Base-by-base conservation (phyloP, 2,888 invertebrate species). In the Drosophila testacea region DNA sequence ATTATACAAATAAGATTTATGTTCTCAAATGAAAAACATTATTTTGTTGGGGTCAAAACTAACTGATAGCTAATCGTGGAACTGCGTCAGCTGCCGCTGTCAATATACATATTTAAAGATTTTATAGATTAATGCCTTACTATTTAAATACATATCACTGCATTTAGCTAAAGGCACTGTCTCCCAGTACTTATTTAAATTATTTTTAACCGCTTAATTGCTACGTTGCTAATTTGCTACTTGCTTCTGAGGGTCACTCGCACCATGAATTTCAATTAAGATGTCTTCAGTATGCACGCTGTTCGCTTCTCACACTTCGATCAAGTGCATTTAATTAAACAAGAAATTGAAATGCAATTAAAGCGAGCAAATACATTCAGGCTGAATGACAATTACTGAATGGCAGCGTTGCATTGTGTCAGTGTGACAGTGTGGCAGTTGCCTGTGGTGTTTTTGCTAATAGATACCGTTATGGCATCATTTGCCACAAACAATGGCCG, bases 311-410 rank as follows among this genome's bases (percentile, higher is more conserved):
- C 32, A 10, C 47, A 62, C 38, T 46, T 41, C 32, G 36, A 66
- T 60, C 28, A 60, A 51, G 27, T 66, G 68, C 66, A 60, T 86
- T 68, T 77, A 77, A 88, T 88, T 86, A 83, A 86, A 68, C 69
- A 69, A 55, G 67, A 70, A 68, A 81, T 77, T 52, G 71, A 89
- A 84, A 77, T 77, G 80, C 83, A 85, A 89, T 88, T 77, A 85
- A 77, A 69, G 56, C 69, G 42, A 61, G 54, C 70, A 83, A 83
- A 80, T 66, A 73, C 61, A 57, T 48, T 46, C 11, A 7, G 34
- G 59, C 54, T 38, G 36, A 60, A 36, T 55, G n/a, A 36, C 41
- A 44, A 27, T 16, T 32, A 47, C 32, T 34, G 57, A 1, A 2
- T 22, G 3, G 22, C 22, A 22, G 57, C 2, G 22, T 22, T 3